These are phyloP conservation scores for Griposia aprilina DNA, from an alignment of 2,888 invertebrate species.

Conservation along the genomic window DNA sequence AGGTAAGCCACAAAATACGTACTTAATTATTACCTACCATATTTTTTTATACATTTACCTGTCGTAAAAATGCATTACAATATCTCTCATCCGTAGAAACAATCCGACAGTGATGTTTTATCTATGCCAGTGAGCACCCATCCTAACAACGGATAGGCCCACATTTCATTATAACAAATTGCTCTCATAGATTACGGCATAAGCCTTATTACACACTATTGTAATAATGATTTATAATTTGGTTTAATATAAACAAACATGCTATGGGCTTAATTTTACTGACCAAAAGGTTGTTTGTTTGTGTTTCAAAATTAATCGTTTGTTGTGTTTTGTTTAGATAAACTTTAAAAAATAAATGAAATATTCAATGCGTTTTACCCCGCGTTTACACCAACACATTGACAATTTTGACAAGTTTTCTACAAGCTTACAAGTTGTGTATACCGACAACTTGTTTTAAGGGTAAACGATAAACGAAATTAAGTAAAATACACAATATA, in stretches of 20 bases:
- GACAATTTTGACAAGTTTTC: too few relatives aligned
- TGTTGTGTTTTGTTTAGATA: not conserved
- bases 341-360: not conserved
- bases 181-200: constrained; percentile 58
- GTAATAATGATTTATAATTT: constrained; percentile 64
- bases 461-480: too few relatives aligned
- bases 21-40: not conserved
- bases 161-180: constrained; percentile 58
- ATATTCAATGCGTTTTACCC: too few relatives aligned
- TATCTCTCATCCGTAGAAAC: not conserved
- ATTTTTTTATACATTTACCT: not conserved
- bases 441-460: too few relatives aligned
- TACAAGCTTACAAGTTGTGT: too few relatives aligned
- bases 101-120: not conserved
- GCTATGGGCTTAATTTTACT: constrained; percentile 41
- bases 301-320: not conserved
- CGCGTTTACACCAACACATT: too few relatives aligned
- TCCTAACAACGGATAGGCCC: constrained; percentile 42
- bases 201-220: constrained; percentile 60
- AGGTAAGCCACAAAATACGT: too few relatives aligned
- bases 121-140: constrained; percentile 16
- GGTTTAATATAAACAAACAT: constrained; percentile 59
- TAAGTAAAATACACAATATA: too few relatives aligned
- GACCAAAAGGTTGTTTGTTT: constrained; percentile 5
- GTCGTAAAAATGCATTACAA: not conserved